Conservation (phyloP, 2,797 vertebrate genomes). For the Salarias fasciatus region DNA sequence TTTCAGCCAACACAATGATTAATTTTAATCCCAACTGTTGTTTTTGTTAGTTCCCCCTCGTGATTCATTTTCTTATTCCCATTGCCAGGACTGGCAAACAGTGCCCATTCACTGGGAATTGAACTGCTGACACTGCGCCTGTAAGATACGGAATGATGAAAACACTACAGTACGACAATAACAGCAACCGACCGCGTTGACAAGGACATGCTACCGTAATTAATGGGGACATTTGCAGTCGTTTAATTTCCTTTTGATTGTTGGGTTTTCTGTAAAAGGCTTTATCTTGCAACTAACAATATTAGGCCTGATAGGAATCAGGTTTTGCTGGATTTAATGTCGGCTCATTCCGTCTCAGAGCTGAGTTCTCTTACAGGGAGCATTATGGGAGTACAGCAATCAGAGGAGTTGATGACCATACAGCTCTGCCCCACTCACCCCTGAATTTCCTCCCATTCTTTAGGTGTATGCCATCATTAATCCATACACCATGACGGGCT, state of each 20-base stretch:
- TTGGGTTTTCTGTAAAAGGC: constrained; percentile 1
- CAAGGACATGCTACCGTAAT: constrained; percentile 28
- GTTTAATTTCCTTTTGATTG: constrained; percentile 46
- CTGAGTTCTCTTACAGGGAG: neutral
- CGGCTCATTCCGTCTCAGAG: neutral
- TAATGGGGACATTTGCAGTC: constrained; percentile 22
- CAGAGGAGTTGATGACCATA: constrained; percentile 7
- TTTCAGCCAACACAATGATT: neutral
- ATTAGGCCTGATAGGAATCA: constrained; percentile 9
- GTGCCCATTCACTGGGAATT: constrained; percentile 12
- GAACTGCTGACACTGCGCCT: neutral
- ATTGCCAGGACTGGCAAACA: constrained; percentile 28
- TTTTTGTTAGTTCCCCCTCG: constrained; percentile 6
- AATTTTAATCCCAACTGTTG: neutral
- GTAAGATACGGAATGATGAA: constrained; percentile 15
- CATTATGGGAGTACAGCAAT: neutral
- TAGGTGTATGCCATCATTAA: constrained; percentile 30
- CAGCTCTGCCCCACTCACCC: constrained; percentile 15
- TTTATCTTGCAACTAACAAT: constrained; percentile 28
- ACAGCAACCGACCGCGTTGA: constrained; percentile 24
- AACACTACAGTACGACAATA: constrained; percentile 10
- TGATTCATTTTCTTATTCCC: constrained; percentile 7
- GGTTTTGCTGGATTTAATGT: constrained; percentile 3
- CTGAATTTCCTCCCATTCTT: constrained; percentile 31
- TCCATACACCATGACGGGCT: constrained; percentile 40